Base-by-base conservation (phyloP, 1,140 invertebrate genomes). In the Diorhabda elongata region DNA sequence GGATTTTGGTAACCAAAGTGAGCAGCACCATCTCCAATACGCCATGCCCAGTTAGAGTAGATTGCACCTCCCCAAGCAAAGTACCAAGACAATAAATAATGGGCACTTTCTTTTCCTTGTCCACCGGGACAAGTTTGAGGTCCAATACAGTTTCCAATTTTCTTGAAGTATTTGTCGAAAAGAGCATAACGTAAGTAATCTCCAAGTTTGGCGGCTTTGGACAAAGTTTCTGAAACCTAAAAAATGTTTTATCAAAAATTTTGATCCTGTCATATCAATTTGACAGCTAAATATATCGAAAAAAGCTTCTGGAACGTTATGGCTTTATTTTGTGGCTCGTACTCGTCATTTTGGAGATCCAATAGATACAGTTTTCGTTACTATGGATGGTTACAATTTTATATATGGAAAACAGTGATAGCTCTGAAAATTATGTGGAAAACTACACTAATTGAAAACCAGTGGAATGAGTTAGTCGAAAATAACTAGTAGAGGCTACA, bases 161-260 rank as follows among this genome's bases (percentile, higher is more conserved):
- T 70, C 64, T 73, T 73, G 64, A 73, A 73, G 67, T 73, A 73
- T 66, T 73, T 73, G 60, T 73, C 72, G 58, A 73, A 73, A 6
- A 73, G 45, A n/a, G 69, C 43, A 58, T 71, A 71, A 43, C 70
- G 60, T 9, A 73, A 56, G 58, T 68, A 68, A n/a, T 73, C 71
- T 47, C 71, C 71, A 65, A 73, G 64, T 68, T 73, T 73, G 11
- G 65, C 58, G 7, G 71, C 71, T 41, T 73, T 73, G 8, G 11
- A 26, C 42, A 73, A 59, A 44, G 66, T 68, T 6, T 42, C 44
- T 7, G 66, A 61, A 8, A 59, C 26, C 41, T 11, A 26, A 8
- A 52, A 26, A 26, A 26, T 26, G 26, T 26, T 26, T 26, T 26
- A 26, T 26, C 26, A 26, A 26, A 26, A 26, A 26, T 26, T 26